These are phyloP conservation scores for Akabosia matsudoensis DNA, from an alignment of 1,140 invertebrate genomes.

Conservation along the genomic window DNA sequence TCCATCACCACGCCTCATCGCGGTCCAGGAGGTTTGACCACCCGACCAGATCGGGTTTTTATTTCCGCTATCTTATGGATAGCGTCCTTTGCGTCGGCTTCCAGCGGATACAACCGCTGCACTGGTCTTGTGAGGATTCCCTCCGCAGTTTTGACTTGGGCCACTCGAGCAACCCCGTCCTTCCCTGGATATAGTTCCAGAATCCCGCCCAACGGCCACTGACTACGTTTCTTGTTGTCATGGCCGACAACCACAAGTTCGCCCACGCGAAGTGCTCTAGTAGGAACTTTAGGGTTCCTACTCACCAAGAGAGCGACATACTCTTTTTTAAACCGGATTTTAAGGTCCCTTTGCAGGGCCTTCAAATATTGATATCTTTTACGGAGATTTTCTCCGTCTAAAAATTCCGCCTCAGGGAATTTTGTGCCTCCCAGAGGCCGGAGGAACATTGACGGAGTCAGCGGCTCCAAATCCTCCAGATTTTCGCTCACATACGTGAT, in stretches of 20 bases:
- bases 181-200: not conserved
- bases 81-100: too few relatives aligned
- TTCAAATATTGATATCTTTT: not conserved
- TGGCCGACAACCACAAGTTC: not conserved
- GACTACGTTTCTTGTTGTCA: not conserved
- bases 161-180: not conserved
- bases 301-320: not conserved
- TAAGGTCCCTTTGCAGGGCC: not conserved
- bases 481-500: not conserved
- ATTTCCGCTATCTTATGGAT: not conserved
- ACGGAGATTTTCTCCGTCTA: not conserved
- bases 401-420: not conserved
- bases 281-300: not conserved
- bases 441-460: not conserved
- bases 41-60: not conserved
- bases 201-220: not conserved
- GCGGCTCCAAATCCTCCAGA: too few relatives aligned
- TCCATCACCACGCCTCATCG: too few relatives aligned
- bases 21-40: not conserved
- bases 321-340: not conserved
- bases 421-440: not conserved
- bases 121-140: not conserved
- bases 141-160: not conserved
- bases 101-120: not conserved
- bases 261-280: not conserved